A percentile compares a stretch with the other conserved stretches of the same genome.
Evolutionary conservation across 1,140 invertebrate genomes (phyloP).

Genomic region (Batillaria attramentaria): DNA sequence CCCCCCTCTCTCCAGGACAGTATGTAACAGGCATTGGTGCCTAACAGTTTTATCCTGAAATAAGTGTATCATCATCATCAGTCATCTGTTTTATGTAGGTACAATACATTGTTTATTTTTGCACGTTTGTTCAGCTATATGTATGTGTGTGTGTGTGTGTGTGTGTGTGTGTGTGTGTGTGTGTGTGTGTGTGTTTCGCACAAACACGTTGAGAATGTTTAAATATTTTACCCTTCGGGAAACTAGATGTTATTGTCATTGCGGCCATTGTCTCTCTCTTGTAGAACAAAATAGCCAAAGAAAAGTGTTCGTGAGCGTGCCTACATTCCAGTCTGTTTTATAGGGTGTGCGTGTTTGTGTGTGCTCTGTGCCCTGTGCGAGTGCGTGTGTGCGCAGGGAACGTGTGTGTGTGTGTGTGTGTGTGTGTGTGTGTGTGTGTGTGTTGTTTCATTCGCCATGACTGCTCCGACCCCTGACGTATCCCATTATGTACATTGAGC

Average conservation of each 20-base stretch:
- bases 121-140: background rate
- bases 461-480: too few relatives aligned
- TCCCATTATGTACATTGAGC: too few relatives aligned
- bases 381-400: constrained; percentile 12
- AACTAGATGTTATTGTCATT: background rate
- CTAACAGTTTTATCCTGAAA: background rate
- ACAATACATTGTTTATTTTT: background rate
- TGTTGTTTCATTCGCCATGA: background rate
- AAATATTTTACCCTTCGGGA: background rate
- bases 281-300: background rate
- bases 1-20: too few relatives aligned
- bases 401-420: background rate
- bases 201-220: background rate
- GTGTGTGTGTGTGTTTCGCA: background rate
- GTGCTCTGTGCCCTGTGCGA: background rate
- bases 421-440: constrained; percentile 15
- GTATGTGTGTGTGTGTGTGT: constrained; percentile 15
- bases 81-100: background rate
- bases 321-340: too few relatives aligned
- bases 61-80: background rate
- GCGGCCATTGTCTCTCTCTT: background rate
- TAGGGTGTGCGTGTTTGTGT: background rate
- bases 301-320: too few relatives aligned
- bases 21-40: background rate
- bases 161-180: constrained; percentile 11